Conservation (phyloP, 2,113 vertebrate species). For the Polypterus senegalus region DNA sequence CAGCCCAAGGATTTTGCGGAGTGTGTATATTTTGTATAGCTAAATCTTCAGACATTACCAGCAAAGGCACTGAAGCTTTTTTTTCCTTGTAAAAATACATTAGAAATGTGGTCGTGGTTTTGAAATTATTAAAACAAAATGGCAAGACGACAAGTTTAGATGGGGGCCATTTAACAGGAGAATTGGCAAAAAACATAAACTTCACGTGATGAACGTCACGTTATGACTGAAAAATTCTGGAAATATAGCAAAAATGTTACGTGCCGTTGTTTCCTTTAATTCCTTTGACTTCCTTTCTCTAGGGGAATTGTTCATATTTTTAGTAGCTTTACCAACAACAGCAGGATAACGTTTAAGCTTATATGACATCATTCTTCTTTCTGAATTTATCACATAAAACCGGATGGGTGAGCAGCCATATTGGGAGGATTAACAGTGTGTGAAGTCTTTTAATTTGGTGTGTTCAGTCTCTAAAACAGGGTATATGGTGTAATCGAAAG, state of each 20-base stretch:
- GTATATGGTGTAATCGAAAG: too few relatives aligned
- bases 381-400: too few relatives aligned
- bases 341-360: neutral
- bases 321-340: neutral
- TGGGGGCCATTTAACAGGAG: too few relatives aligned
- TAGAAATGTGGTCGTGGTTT: constrained; percentile 25
- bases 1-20: constrained; percentile 60
- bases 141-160: neutral
- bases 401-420: too few relatives aligned
- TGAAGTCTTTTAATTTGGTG: too few relatives aligned
- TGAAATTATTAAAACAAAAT: constrained; percentile 2
- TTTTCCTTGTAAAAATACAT: constrained; percentile 25
- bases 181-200: too few relatives aligned
- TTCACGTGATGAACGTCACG: too few relatives aligned
- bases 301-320: neutral
- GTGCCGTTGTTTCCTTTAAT: neutral
- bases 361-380: too few relatives aligned
- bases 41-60: constrained; percentile 48
- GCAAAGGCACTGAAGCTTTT: constrained; percentile 33
- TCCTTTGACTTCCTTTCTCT: neutral
- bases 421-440: too few relatives aligned
- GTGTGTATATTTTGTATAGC: constrained; percentile 79
- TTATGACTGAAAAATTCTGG: too few relatives aligned
- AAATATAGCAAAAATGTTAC: neutral
- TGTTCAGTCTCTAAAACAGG: too few relatives aligned